These are phyloP conservation scores for Rhagoletis pomonella DNA, from an alignment of 1,140 invertebrate species.

Conservation along the genomic window DNA sequence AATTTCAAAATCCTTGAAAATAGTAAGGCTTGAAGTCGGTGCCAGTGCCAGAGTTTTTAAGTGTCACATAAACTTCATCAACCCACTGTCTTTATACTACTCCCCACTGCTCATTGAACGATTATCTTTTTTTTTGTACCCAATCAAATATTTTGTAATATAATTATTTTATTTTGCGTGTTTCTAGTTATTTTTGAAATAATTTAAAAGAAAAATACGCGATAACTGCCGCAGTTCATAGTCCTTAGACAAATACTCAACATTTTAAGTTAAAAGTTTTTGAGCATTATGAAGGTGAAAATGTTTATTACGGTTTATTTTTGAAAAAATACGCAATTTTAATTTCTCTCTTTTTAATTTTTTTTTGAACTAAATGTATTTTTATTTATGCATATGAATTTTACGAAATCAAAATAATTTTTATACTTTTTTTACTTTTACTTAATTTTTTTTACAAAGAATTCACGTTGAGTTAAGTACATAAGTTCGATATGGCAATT, in stretches of 20 bases:
- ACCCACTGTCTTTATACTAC: background rate
- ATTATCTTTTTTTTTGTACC: slow-evolving; percentile 39
- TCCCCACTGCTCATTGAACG: background rate
- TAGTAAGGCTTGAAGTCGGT: background rate
- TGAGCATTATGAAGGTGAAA: background rate
- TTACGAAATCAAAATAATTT: background rate
- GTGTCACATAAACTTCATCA: background rate
- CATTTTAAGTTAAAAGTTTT: slow-evolving; percentile 15
- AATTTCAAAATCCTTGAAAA: background rate
- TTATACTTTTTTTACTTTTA: slow-evolving; percentile 5
- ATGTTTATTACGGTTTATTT: background rate
- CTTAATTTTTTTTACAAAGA: background rate
- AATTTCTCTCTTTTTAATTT: background rate
- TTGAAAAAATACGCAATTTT: background rate
- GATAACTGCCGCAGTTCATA: slow-evolving; percentile 31
- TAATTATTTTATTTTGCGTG: slow-evolving; percentile 50
- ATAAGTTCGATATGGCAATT: slow-evolving; percentile 38
- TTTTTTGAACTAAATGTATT: no score
- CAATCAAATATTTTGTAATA: slow-evolving; percentile 18
- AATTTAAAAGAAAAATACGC: slow-evolving; percentile 35
- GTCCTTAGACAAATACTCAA: slow-evolving; percentile 49
- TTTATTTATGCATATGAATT: background rate
- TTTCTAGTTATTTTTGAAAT: slow-evolving; percentile 54
- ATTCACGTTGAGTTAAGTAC: slow-evolving; percentile 37
- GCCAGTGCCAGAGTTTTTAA: slow-evolving; percentile 33